Evolutionary conservation across 2,797 vertebrate species (phyloP).

Genomic region (Molossus alvarezi): DNA sequence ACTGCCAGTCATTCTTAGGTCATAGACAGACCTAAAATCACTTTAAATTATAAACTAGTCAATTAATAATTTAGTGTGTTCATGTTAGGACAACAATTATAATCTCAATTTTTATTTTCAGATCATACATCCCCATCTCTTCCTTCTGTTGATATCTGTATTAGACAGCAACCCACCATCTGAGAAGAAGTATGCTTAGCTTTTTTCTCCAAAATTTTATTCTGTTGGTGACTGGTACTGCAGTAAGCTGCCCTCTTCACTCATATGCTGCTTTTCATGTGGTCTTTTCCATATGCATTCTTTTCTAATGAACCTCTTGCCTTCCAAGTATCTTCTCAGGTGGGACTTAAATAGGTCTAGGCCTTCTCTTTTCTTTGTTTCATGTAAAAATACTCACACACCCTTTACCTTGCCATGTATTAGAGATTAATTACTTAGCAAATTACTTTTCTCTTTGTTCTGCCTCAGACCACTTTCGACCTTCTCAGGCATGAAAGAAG

Average conservation of each 20-base stretch:
- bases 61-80: not conserved
- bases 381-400: not conserved
- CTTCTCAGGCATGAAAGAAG: slow-evolving; percentile 53
- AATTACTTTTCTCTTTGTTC: not conserved
- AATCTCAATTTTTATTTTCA: slow-evolving; percentile 51
- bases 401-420: not conserved
- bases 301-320: slow-evolving; percentile 23
- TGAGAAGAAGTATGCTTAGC: not conserved
- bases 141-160: not conserved
- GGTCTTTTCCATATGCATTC: not conserved
- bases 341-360: not conserved
- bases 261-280: not conserved
- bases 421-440: slow-evolving; percentile 9
- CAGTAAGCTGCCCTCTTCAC: not conserved
- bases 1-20: not conserved
- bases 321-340: not conserved
- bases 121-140: not conserved
- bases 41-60: slow-evolving; percentile 18
- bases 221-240: not conserved
- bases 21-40: slow-evolving; percentile 35
- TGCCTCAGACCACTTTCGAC: slow-evolving; percentile 37
- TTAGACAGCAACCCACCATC: not conserved
- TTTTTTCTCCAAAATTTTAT: slow-evolving; percentile 28
- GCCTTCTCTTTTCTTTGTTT: not conserved
- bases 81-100: slow-evolving; percentile 50